These are phyloP conservation scores for Drosophila arawakana DNA, from an alignment of 1,140 invertebrate genomes.

Conservation along the genomic window DNA sequence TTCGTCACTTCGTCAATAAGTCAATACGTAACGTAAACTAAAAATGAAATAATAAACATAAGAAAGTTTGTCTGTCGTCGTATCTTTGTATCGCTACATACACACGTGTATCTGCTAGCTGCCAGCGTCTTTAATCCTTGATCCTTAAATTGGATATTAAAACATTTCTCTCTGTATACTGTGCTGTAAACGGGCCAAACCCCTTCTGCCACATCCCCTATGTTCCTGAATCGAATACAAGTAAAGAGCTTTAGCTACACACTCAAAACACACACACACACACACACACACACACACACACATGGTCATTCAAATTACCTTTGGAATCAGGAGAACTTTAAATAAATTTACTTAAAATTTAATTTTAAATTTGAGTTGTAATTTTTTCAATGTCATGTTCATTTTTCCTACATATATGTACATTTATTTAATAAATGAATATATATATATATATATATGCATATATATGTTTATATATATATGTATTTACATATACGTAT, in stretches of 20 bases:
- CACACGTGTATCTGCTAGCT: background rate
- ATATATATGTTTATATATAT: conserved; percentile 34
- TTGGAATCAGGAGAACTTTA: conserved; percentile 1
- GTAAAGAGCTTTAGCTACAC: conserved; percentile 1
- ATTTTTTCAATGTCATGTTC: conserved; percentile 11
- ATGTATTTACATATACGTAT: conserved; percentile 21
- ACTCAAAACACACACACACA: background rate
- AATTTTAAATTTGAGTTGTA: background rate
- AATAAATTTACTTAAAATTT: background rate
- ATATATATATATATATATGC: background rate
- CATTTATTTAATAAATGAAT: conserved; percentile 1
- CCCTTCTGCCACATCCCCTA: background rate
- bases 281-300: background rate
- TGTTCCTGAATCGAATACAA: conserved; percentile 1
- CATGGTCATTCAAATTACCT: background rate
- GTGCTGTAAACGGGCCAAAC: background rate
- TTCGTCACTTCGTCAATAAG: background rate
- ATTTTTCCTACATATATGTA: conserved; percentile 1
- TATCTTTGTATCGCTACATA: background rate
- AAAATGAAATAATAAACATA: too few relatives aligned
- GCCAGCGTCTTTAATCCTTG: too few relatives aligned
- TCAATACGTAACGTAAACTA: background rate
- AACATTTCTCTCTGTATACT: background rate
- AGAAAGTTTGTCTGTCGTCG: background rate
- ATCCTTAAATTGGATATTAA: too few relatives aligned